Evolutionary conservation across 2,797 vertebrate species (phyloP), one percentile per base, ranked within the genome.

Genomic region (Triplophysa yarkandensis): DNA sequence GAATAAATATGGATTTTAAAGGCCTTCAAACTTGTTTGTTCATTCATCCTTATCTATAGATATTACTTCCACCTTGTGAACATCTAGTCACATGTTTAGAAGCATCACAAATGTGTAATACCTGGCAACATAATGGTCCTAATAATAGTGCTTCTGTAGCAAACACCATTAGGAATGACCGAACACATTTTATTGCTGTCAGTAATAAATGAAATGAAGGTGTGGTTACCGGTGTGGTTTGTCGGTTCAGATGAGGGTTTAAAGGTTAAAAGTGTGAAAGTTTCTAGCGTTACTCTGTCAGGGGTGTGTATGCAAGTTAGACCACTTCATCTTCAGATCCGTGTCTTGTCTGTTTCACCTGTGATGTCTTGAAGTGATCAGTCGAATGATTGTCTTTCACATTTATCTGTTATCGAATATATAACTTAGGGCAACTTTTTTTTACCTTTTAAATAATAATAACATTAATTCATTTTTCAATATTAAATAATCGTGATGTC

Each of bases 331-430:
- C 36, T 39, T n/a, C n/a, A n/a, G n/a, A 11, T 39, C 36, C 2
- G 3, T 39, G 36, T 28, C 50, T 0, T 10, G 52, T 23, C 17
- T 14, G 36, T 5, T 4, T 36, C 34, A 36, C 23, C 16, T 30
- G 36, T 21, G 7, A 2, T 8, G 6, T 32, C 27, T 32, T 32
- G 21, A 58, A 57, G 16, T n/a, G 11, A 28, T 6, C 25, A 14
- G 21, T n/a, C n/a, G 6, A 57, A 57, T 13, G 5, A 25, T 13
- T 52, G 13, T 14, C 28, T 28, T 63, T 80, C 74, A 9, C 78
- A 76, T 48, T 71, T 72, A 69, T 66, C 71, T 74, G 80, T 77
- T 79, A 84, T 80, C 76, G 57, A 77, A 83, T 74, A 46, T 72
- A 27, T 82, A 77, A 6, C n/a, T n/a, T n/a, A n/a, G n/a, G 73